phyloP scores from a whole-genome alignment of 2,888 invertebrate genomes.

The Scaptomyza parva region DNA sequence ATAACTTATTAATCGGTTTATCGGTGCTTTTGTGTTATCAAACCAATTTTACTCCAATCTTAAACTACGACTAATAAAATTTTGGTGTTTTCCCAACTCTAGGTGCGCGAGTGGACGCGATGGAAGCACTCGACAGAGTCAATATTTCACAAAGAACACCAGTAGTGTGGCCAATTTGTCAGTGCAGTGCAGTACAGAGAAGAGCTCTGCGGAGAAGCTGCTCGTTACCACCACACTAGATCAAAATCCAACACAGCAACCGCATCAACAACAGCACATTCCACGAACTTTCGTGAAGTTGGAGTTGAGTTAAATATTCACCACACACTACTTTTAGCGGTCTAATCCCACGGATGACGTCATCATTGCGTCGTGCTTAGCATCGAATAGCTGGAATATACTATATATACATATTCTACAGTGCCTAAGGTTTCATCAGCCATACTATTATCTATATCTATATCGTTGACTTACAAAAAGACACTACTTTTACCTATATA shows the following conservation, averaged over 20 bases:
- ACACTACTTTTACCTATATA: constrained; percentile 47
- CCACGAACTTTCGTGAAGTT: constrained; percentile 56
- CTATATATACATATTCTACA: background rate
- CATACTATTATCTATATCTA: constrained; percentile 57
- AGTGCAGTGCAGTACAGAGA: constrained; percentile 70
- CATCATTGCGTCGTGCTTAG: constrained; percentile 43
- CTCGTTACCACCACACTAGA: constrained; percentile 56
- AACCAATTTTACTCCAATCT: no score
- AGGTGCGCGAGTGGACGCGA: constrained; percentile 81
- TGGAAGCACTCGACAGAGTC: constrained; percentile 82
- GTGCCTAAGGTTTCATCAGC: constrained; percentile 36
- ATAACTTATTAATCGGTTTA: constrained; percentile 42
- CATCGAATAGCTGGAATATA: constrained; percentile 65
- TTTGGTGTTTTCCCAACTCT: background rate
- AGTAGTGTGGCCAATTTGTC: constrained; percentile 82
- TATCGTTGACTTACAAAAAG: constrained; percentile 63
- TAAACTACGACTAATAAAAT: constrained; percentile 34
- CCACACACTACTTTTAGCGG: constrained; percentile 1
- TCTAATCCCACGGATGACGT: constrained; percentile 48
- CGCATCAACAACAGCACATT: constrained; percentile 55
- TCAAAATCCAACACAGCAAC: constrained; percentile 18
- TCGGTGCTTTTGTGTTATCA: constrained; percentile 46
- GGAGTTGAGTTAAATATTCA: background rate
- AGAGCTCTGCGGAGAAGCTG: constrained; percentile 75
- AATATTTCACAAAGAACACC: constrained; percentile 84